Evolutionary conservation across 2,888 invertebrate species (phyloP), one percentile per base, ranked within the genome.

Genomic region (Aphrophora alni): DNA sequence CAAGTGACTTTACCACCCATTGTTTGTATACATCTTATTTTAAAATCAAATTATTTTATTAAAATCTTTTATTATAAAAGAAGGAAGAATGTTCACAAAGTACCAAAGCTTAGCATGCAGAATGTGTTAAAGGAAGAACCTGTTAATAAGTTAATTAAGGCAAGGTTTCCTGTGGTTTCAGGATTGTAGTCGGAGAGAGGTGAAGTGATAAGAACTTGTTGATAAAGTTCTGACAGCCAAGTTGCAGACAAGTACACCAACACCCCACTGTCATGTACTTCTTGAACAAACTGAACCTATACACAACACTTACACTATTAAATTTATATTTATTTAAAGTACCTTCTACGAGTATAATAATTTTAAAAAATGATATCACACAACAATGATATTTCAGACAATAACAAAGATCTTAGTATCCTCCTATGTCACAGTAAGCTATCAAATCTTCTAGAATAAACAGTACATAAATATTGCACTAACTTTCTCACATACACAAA

Each of bases 141-240:
- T 87, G 93, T 93, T 21, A 96, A 88, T 70, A 95, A 90, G 88
- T 94, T 94, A 44, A 95, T 91, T 4, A 96, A 89, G 0, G 95
- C 93, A 82, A 90, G 90, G 86, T 92, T 92, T 82, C 91, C 90
- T 28, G 87, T 86, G 14, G 87, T 87, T 82, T 88, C 82, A 77
- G 79, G 82, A 85, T 92, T 91, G 84, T 91, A 92, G 77, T 91
- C 90, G 84, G 92, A 91, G n/a, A 96, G 89, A 12, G 96, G 88
- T 85, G 95, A 94, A 80, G 91, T 91, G 0, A 94, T 92, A 4
- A 97, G 89, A 0, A 97, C 93, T 87, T 95, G 95, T 86, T 96
- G 96, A 87, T 98, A 98, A 8, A 98, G 90, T 87, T 98, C 97
- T 44, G 96, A 93, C 1, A 98, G 91, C 98, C 98, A 98, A 0